Evolutionary conservation across 2,113 vertebrate genomes (phyloP).

Genomic region (Nerophis lumbriciformis): DNA sequence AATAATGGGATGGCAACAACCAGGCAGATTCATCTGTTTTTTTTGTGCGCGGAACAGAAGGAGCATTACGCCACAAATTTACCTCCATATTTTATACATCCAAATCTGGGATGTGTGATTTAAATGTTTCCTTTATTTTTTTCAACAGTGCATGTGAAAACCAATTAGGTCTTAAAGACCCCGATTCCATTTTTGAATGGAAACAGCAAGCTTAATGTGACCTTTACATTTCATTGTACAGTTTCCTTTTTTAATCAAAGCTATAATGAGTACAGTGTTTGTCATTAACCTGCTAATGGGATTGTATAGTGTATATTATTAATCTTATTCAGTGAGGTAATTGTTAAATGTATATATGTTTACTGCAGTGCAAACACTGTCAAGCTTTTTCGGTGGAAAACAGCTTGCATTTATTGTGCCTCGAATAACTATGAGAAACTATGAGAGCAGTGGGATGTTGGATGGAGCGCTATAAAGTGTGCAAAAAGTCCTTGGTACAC

Average conservation of each 20-base stretch:
- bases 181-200: not conserved
- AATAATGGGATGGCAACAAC: not conserved
- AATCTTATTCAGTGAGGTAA: not conserved
- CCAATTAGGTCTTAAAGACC: not conserved
- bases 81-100: not conserved
- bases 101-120: not conserved
- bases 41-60: not conserved
- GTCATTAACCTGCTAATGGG: not conserved
- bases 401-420: not conserved
- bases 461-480: not conserved
- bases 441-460: conserved; percentile 3
- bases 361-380: not conserved
- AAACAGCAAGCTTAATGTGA: not conserved
- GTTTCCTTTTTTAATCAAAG: not conserved
- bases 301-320: not conserved
- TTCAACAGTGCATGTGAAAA: not conserved
- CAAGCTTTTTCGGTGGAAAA: not conserved
- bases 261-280: not conserved
- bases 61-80: not conserved
- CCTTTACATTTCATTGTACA: not conserved
- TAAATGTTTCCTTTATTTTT: not conserved
- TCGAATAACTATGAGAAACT: not conserved
- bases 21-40: not conserved
- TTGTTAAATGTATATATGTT: not conserved
- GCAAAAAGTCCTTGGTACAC: not conserved